These are phyloP conservation scores for Microtus californicus DNA, from an alignment of 2,797 vertebrate species.

Conservation along the genomic window DNA sequence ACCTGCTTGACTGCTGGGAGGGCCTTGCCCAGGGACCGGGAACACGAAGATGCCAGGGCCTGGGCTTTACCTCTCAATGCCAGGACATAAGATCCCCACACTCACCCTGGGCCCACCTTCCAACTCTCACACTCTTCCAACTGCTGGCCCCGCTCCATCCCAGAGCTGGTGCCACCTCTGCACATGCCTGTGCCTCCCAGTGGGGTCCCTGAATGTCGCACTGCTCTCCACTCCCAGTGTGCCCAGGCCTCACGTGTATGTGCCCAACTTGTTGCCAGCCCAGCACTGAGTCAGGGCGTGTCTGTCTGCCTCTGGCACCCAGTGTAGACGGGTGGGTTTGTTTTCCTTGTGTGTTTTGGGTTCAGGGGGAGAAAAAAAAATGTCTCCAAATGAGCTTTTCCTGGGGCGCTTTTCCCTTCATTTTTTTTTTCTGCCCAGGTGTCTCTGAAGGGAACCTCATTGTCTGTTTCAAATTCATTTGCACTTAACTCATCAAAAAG, in stretches of 20 bases:
- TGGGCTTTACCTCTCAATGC: background rate
- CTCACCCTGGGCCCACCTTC: background rate
- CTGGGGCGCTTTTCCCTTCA: slow-evolving; percentile 76
- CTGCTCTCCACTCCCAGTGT: background rate
- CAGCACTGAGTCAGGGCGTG: slow-evolving; percentile 56
- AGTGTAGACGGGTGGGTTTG: slow-evolving; percentile 73
- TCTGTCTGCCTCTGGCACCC: slow-evolving; percentile 68
- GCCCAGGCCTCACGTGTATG: slow-evolving; percentile 29
- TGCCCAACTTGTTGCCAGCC: slow-evolving; percentile 54
- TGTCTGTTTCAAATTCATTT: slow-evolving; percentile 83
- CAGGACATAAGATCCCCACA: background rate
- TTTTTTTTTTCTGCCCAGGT: slow-evolving; percentile 82
- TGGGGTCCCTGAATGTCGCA: background rate
- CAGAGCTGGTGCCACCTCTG: background rate
- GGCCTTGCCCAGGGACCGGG: background rate
- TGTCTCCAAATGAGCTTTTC: slow-evolving; percentile 70
- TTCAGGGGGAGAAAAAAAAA: slow-evolving; percentile 65
- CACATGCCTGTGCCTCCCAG: background rate
- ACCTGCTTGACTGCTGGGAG: background rate
- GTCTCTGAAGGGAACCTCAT: slow-evolving; percentile 81
- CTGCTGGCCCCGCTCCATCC: background rate
- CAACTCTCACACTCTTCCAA: slow-evolving; percentile 9
- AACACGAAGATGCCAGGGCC: background rate
- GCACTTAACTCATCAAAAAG: slow-evolving; percentile 82
- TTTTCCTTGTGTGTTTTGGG: slow-evolving; percentile 80